Conservation (phyloP, 1,140 invertebrate genomes). For the Penaeus japonicus region DNA sequence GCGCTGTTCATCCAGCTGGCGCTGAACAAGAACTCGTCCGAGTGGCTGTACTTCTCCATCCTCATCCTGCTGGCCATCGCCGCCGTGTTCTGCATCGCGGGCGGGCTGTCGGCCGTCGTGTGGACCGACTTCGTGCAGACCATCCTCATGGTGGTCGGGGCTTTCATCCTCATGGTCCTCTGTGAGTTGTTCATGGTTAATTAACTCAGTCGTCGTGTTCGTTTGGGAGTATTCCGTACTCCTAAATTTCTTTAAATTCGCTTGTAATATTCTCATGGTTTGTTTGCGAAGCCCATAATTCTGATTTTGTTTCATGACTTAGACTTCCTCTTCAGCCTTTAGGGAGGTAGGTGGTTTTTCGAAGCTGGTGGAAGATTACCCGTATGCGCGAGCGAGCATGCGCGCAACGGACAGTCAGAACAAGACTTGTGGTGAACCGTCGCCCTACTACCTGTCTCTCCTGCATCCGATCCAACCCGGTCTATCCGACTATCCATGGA, state of each 20-base stretch:
- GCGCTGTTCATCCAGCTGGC: constrained; percentile 67
- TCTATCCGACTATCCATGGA: constrained; percentile 68
- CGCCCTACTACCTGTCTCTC: constrained; percentile 67
- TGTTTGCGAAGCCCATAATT: too few species aligned
- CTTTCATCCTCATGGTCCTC: constrained; percentile 67
- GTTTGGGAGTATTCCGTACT: too few species aligned
- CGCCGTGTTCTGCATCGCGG: constrained; percentile 67
- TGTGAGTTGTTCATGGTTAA: constrained; percentile 33
- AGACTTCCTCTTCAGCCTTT: constrained; percentile 64
- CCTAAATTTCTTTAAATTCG: too few species aligned
- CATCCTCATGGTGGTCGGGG: constrained; percentile 70
- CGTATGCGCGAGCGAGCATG: constrained; percentile 35
- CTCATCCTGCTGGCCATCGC: constrained; percentile 66
- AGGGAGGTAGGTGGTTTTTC: constrained; percentile 67
- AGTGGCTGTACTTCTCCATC: constrained; percentile 66
- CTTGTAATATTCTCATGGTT: too few species aligned
- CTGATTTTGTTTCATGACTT: neutral
- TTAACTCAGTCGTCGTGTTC: too few species aligned
- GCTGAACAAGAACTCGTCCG: constrained; percentile 30
- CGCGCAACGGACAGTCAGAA: constrained; percentile 53
- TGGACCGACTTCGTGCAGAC: constrained; percentile 72
- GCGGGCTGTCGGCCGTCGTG: constrained; percentile 70
- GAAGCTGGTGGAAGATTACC: constrained; percentile 63
- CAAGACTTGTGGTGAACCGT: constrained; percentile 63
- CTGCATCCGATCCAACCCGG: constrained; percentile 61